phyloP scores from a whole-genome alignment of 2,888 invertebrate genomes.

The Bursaphelenchus okinawaensis region DNA sequence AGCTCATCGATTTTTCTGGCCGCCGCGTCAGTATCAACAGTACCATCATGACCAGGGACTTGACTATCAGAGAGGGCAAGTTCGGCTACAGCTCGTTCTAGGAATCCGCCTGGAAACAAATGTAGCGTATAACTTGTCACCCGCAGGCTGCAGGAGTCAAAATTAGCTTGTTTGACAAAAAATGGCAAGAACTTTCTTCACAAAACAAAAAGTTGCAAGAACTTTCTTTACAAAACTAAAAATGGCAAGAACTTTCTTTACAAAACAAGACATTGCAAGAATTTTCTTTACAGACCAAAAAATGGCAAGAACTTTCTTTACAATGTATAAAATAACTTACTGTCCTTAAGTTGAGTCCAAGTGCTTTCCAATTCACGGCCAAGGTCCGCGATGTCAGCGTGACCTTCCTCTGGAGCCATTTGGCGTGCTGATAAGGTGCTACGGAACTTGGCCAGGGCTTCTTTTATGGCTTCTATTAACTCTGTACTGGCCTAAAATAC shows the following conservation, averaged over 20 bases:
- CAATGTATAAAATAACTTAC: neutral
- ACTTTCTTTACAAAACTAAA: too few relatives aligned
- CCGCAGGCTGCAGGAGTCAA: too few relatives aligned
- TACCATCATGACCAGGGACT: neutral
- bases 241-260: too few relatives aligned
- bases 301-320: neutral
- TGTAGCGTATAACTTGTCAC: too few relatives aligned
- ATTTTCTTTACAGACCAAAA: too few relatives aligned
- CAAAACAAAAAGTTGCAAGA: too few relatives aligned
- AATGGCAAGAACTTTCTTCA: too few relatives aligned
- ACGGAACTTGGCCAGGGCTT: conserved; percentile 24
- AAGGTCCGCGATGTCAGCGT: neutral
- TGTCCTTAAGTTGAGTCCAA: conserved; percentile 9
- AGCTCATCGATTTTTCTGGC: conserved; percentile 6
- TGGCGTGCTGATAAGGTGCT: conserved; percentile 9
- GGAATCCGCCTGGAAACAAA: conserved; percentile 26
- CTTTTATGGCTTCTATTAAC: conserved; percentile 27
- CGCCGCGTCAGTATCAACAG: conserved; percentile 2
- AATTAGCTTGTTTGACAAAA: too few relatives aligned
- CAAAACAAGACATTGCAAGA: too few relatives aligned
- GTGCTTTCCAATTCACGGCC: conserved; percentile 15
- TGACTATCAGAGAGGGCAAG: conserved; percentile 19
- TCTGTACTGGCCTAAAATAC: conserved; percentile 30
- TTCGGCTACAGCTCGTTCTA: conserved; percentile 24
- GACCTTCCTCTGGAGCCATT: neutral